Percentiles rank a stretch among this genome's conserved stretches.
Evolutionary conservation across 2,113 vertebrate genomes (phyloP).

Genomic region (Platycercus adscitus): DNA sequence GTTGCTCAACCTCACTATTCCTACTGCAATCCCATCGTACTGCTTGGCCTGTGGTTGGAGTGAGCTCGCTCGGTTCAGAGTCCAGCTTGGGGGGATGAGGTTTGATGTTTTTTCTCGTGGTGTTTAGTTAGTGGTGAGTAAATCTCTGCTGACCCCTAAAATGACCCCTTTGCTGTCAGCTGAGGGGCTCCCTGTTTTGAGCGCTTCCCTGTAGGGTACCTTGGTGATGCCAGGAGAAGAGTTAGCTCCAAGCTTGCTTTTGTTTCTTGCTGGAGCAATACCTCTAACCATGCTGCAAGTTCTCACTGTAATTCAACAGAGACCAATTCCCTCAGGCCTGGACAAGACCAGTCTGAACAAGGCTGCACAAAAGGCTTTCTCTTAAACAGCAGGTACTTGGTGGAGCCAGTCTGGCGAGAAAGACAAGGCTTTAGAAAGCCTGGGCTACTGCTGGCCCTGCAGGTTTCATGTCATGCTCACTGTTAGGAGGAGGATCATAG

Average conservation of each 20-base stretch:
- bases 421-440: not conserved
- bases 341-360: not conserved
- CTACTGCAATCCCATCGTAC: accelerated
- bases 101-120: not conserved
- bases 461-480: accelerated
- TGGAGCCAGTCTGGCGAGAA: not conserved
- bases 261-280: not conserved
- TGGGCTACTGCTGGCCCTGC: not conserved
- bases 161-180: not conserved
- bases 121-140: not conserved
- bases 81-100: not conserved
- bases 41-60: not conserved
- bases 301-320: not conserved
- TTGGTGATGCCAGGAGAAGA: not conserved
- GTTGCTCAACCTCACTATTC: accelerated
- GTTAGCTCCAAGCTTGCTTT: not conserved
- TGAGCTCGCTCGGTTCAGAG: not conserved
- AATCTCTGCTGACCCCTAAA: not conserved
- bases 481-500: not conserved
- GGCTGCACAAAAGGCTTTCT: accelerated
- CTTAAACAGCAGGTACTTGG: not conserved
- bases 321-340: not conserved
- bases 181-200: not conserved
- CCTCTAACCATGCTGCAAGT: accelerated
- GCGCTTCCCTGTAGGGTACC: accelerated